Percentiles rank a stretch among this genome's conserved stretches.
These are phyloP conservation scores for Hipparchia sbordonii DNA, from an alignment of 2,888 invertebrate genomes.

Conservation along the genomic window DNA sequence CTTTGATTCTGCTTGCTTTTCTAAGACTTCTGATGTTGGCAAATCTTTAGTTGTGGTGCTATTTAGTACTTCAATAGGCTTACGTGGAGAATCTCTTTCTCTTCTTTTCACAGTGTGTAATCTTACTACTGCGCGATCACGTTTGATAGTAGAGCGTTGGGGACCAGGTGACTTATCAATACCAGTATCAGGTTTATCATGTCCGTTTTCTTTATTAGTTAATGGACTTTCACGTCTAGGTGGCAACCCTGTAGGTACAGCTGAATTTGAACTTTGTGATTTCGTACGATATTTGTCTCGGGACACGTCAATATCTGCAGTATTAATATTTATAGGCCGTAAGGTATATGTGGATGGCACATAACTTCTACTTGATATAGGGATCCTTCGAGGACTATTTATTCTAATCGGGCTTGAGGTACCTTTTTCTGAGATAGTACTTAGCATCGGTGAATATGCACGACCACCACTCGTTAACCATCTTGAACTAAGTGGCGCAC, in stretches of 20 bases:
- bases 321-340: conserved; percentile 89
- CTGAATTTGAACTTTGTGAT: conserved; percentile 45
- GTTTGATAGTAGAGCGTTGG: conserved; percentile 84
- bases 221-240: conserved; percentile 49
- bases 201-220: conserved; percentile 63
- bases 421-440: conserved; percentile 85
- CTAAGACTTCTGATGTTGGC: conserved; percentile 33
- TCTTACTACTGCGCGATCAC: conserved; percentile 89
- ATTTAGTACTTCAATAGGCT: conserved; percentile 49
- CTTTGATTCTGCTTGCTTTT: conserved; percentile 43
- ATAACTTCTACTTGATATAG: conserved; percentile 78
- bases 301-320: conserved; percentile 93
- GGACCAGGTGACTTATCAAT: conserved; percentile 70
- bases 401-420: conserved; percentile 68
- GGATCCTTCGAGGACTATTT: conserved; percentile 70
- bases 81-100: conserved; percentile 76
- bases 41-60: conserved; percentile 25
- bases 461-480: conserved; percentile 67
- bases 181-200: conserved; percentile 73
- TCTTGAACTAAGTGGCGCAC: conserved; percentile 68
- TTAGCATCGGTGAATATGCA: conserved; percentile 88
- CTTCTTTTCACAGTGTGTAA: conserved; percentile 85
- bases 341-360: conserved; percentile 71
- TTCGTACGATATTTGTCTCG: conserved; percentile 83
- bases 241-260: conserved; percentile 40